These are phyloP conservation scores for Anthophora plumipes DNA, from an alignment of 2,888 invertebrate genomes.

Conservation along the genomic window DNA sequence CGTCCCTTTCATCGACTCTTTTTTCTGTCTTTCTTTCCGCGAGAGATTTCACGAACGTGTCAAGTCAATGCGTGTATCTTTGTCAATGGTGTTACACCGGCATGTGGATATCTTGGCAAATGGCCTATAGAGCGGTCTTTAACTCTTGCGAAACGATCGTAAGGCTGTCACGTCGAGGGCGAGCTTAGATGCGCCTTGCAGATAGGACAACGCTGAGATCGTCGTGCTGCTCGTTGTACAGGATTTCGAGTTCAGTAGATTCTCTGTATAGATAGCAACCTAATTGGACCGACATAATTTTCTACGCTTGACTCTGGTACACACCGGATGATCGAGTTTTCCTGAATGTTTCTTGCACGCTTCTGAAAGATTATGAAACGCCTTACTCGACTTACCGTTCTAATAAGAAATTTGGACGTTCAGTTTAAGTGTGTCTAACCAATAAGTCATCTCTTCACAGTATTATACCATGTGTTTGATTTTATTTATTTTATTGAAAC, in stretches of 20 bases:
- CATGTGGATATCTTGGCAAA: constrained; percentile 60
- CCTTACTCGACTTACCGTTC: too few species aligned
- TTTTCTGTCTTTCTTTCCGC: neutral
- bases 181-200: constrained; percentile 61
- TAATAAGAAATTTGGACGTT: too few species aligned
- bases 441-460: too few species aligned
- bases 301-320: constrained; percentile 15
- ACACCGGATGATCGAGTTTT: constrained; percentile 46
- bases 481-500: too few species aligned
- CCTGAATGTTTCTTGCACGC: neutral
- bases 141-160: constrained; percentile 40
- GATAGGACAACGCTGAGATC: constrained; percentile 54
- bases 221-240: constrained; percentile 55
- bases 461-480: too few species aligned
- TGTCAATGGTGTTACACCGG: constrained; percentile 43
- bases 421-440: too few species aligned
- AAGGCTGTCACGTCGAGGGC: constrained; percentile 51
- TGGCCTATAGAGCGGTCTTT: constrained; percentile 64
- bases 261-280: constrained; percentile 62
- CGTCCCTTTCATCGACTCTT: neutral
- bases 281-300: constrained; percentile 68
- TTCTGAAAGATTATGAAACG: neutral
- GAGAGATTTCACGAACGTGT: constrained; percentile 32
- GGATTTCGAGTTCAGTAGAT: constrained; percentile 70
- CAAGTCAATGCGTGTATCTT: constrained; percentile 36